Conservation (phyloP, 2,113 vertebrate genomes). For the Muntiacus muntjak region DNA sequence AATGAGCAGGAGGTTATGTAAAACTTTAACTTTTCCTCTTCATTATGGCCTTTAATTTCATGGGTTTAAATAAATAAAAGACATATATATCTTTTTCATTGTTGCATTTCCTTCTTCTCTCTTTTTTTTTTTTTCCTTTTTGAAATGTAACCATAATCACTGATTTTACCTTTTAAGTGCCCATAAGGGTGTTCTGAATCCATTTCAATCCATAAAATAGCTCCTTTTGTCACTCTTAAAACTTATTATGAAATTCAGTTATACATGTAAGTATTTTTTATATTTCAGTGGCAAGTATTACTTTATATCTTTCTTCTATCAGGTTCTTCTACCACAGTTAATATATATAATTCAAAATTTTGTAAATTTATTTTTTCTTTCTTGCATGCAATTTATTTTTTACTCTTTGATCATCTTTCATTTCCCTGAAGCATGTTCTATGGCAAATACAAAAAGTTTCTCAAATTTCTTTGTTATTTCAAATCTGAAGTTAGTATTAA, state of each 20-base stretch:
- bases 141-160: neutral
- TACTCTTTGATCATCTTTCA: neutral
- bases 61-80: neutral
- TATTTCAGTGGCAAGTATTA: neutral
- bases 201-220: neutral
- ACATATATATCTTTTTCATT: neutral
- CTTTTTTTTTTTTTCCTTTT: neutral
- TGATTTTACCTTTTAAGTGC: neutral
- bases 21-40: neutral
- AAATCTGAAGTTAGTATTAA: neutral
- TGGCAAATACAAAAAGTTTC: neutral
- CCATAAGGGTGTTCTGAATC: neutral
- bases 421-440: neutral
- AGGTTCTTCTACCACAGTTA: neutral
- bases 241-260: neutral
- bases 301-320: neutral
- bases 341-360: neutral
- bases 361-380: neutral
- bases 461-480: neutral
- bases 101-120: neutral
- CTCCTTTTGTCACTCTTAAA: neutral
- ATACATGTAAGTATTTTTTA: neutral
- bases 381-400: neutral
- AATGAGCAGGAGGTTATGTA: neutral
- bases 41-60: neutral